phyloP scores from a whole-genome alignment of 2,888 invertebrate genomes.

The Neoitamus cyanurus region DNA sequence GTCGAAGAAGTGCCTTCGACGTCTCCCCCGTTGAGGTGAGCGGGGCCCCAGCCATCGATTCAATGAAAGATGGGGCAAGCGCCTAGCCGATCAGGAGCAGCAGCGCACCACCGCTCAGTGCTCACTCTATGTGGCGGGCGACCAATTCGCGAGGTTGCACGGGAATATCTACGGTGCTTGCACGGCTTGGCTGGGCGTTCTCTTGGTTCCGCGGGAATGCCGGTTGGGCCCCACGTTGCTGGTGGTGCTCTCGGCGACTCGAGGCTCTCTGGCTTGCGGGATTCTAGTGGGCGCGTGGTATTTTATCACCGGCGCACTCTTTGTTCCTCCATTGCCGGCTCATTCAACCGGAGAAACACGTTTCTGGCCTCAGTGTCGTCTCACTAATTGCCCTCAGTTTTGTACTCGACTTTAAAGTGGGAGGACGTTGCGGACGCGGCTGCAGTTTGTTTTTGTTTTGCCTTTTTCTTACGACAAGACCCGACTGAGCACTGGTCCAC shows the following conservation, averaged over 20 bases:
- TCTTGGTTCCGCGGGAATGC: background rate
- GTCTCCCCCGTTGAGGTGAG: background rate
- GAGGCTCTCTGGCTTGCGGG: background rate
- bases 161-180: background rate
- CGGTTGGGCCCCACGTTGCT: background rate
- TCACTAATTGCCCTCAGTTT: slow-evolving; percentile 52
- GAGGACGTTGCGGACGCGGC: slow-evolving; percentile 47
- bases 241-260: background rate
- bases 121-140: background rate
- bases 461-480: slow-evolving; percentile 5
- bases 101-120: too few species aligned
- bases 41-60: background rate
- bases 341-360: slow-evolving; percentile 50
- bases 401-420: slow-evolving; percentile 48
- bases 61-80: slow-evolving; percentile 11
- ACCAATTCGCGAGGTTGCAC: background rate
- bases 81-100: background rate
- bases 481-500: background rate
- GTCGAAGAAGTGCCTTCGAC: background rate
- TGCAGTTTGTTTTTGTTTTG: slow-evolving; percentile 41
- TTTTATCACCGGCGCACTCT: slow-evolving; percentile 18
- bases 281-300: background rate
- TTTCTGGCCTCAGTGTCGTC: slow-evolving; percentile 47
- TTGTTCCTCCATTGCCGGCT: slow-evolving; percentile 32
- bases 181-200: background rate